A percentile compares a stretch with the other conserved stretches of the same genome.
These are phyloP conservation scores for Gopherus evgoodei DNA, from an alignment of 2,113 vertebrate species.

Conservation along the genomic window DNA sequence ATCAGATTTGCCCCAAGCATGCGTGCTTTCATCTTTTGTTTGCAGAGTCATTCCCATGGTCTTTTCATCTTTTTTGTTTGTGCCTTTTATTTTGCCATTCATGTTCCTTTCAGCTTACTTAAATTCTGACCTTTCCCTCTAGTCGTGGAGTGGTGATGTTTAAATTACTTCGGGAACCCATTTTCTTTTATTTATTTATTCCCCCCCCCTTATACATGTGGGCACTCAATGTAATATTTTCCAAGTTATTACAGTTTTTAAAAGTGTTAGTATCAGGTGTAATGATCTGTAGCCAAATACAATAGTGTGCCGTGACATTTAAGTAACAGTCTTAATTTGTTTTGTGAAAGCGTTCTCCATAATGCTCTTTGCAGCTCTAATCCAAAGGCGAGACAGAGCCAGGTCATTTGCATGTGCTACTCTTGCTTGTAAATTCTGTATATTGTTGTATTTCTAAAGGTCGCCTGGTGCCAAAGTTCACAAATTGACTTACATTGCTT, in stretches of 20 bases:
- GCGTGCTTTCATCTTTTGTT: slow-evolving; percentile 68
- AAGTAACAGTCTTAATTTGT: slow-evolving; percentile 99
- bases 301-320: slow-evolving; percentile 99
- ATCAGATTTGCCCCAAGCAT: slow-evolving; percentile 69
- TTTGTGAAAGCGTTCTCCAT: slow-evolving; percentile 82
- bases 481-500: slow-evolving; percentile 93
- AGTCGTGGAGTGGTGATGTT: slow-evolving; percentile 79
- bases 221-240: slow-evolving; percentile 90
- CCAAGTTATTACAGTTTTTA: slow-evolving; percentile 97
- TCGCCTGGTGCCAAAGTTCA: slow-evolving; percentile 96
- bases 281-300: slow-evolving; percentile 99
- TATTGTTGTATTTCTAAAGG: slow-evolving; percentile 93
- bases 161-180: slow-evolving; percentile 83
- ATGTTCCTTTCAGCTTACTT: slow-evolving; percentile 84
- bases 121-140: slow-evolving; percentile 85
- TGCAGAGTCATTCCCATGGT: slow-evolving; percentile 69
- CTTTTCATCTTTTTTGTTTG: slow-evolving; percentile 70
- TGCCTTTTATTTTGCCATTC: slow-evolving; percentile 79
- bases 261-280: slow-evolving; percentile 96
- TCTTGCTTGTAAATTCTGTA: slow-evolving; percentile 87
- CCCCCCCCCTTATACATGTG: slow-evolving; percentile 79
- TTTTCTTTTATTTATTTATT: slow-evolving; percentile 71
- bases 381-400: slow-evolving; percentile 77
- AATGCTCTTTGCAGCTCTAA: slow-evolving; percentile 79
- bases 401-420: slow-evolving; percentile 87